Conservation (phyloP, 2,797 vertebrate species). For the Champsocephalus esox region DNA sequence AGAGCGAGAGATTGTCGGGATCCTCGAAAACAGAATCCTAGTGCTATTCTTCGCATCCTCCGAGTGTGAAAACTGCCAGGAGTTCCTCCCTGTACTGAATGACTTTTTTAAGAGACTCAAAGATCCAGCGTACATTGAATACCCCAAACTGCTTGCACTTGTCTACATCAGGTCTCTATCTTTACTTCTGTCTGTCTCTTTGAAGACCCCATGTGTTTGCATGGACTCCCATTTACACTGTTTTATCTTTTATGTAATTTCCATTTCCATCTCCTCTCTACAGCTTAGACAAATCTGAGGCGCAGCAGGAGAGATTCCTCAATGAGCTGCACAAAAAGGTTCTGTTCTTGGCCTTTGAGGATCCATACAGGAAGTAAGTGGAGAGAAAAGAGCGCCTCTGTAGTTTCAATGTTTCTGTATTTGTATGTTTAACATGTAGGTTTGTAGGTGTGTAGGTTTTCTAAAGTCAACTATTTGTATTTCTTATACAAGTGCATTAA, state of each 20-base stretch:
- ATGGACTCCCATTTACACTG: not conserved
- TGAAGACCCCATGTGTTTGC: not conserved
- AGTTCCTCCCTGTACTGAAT: slow-evolving; percentile 82
- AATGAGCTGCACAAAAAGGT: slow-evolving; percentile 88
- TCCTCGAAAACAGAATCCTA: slow-evolving; percentile 87
- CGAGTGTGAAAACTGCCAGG: slow-evolving; percentile 76
- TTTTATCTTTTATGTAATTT: slow-evolving; percentile 20
- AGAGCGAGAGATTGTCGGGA: slow-evolving; percentile 78
- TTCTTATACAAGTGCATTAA: not conserved
- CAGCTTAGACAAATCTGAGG: slow-evolving; percentile 85
- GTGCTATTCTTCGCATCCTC: slow-evolving; percentile 86
- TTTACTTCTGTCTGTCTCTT: slow-evolving; percentile 6
- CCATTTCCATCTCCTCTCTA: slow-evolving; percentile 39
- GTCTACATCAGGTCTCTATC: slow-evolving; percentile 75
- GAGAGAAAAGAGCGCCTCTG: not conserved
- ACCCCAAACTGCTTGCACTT: slow-evolving; percentile 84
- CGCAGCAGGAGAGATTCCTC: slow-evolving; percentile 86
- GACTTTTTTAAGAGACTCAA: slow-evolving; percentile 87
- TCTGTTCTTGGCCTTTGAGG: slow-evolving; percentile 89
- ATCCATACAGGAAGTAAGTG: slow-evolving; percentile 87
- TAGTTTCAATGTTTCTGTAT: not conserved
- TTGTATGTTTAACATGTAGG: not conserved
- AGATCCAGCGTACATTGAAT: slow-evolving; percentile 87
- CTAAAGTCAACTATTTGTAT: not conserved
- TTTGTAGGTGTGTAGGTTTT: not conserved